Conservation (phyloP, 1,140 invertebrate genomes). For the Drosophila pallidifrons region DNA sequence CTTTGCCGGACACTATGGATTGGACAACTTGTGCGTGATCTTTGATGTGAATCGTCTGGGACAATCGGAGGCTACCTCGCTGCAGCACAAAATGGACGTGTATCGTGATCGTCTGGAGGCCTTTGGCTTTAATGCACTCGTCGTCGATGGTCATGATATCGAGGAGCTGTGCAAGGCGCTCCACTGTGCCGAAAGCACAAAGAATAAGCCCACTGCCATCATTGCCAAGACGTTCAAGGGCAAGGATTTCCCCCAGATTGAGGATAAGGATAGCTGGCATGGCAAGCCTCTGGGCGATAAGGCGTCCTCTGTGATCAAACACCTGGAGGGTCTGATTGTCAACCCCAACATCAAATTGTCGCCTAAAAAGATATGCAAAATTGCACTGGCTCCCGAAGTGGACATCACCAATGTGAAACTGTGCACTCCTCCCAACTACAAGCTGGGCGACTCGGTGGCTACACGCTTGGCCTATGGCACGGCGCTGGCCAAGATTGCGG, state of each 20-base stretch:
- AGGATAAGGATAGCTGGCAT: conserved; percentile 98
- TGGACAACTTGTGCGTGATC: conserved; percentile 98
- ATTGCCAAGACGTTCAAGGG: conserved; percentile 99
- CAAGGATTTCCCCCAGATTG: conserved; percentile 94
- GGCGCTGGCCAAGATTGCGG: conserved; percentile 95
- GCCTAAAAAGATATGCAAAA: conserved; percentile 89
- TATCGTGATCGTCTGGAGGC: conserved; percentile 95
- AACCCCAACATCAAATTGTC: conserved; percentile 86
- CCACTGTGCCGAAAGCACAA: conserved; percentile 91
- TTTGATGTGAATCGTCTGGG: conserved; percentile 99
- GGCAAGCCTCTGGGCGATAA: conserved; percentile 97
- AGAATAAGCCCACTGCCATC: conserved; percentile 96
- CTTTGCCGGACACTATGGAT: conserved; percentile 97
- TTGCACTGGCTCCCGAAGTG: conserved; percentile 90
- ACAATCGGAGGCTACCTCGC: conserved; percentile 96
- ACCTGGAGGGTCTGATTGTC: conserved; percentile 89
- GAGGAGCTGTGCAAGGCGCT: conserved; percentile 95
- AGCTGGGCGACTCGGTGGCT: conserved; percentile 92
- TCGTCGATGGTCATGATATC: conserved; percentile 98
- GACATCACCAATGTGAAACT: conserved; percentile 92
- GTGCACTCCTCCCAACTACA: conserved; percentile 94
- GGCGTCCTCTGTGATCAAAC: conserved; percentile 90
- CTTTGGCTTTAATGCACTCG: conserved; percentile 96
- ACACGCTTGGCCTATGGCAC: conserved; percentile 98
- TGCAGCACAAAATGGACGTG: conserved; percentile 96